Evolutionary conservation across 2,113 vertebrate genomes (phyloP).

Genomic region (Nyctereutes procyonoides): DNA sequence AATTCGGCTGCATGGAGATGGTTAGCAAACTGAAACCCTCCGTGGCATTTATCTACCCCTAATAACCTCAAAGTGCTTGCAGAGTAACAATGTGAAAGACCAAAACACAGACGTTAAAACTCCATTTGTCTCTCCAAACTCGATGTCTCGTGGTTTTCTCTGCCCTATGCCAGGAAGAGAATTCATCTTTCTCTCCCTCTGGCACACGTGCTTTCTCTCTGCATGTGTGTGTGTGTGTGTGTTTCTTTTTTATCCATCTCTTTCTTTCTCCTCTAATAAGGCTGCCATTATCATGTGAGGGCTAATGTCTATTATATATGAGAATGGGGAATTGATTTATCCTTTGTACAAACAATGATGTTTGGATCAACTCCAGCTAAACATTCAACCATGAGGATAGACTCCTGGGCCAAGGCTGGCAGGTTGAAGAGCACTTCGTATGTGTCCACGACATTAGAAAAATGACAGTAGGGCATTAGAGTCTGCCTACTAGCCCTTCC

Average conservation of each 20-base stretch:
- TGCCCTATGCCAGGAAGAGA: neutral
- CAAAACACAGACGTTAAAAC: neutral
- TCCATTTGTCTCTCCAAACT: neutral
- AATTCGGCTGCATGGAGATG: neutral
- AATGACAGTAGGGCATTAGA: neutral
- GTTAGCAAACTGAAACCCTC: neutral
- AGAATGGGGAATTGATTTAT: neutral
- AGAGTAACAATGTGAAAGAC: neutral
- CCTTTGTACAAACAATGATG: conserved; percentile 45
- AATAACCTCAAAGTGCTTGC: neutral
- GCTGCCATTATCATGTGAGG: neutral
- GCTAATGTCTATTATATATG: neutral
- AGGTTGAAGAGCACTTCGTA: neutral
- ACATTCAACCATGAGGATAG: neutral
- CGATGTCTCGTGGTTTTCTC: neutral
- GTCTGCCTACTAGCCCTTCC: neutral
- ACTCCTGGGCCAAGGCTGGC: neutral
- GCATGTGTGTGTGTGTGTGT: neutral
- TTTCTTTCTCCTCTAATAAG: conserved; percentile 36
- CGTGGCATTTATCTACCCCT: neutral
- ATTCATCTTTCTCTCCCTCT: neutral
- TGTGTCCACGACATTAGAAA: neutral
- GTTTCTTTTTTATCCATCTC: neutral
- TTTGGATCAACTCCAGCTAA: conserved; percentile 48
- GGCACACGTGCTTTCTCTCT: neutral